Base-by-base conservation (phyloP, 2,113 vertebrate species). In the Capreolus pygargus region DNA sequence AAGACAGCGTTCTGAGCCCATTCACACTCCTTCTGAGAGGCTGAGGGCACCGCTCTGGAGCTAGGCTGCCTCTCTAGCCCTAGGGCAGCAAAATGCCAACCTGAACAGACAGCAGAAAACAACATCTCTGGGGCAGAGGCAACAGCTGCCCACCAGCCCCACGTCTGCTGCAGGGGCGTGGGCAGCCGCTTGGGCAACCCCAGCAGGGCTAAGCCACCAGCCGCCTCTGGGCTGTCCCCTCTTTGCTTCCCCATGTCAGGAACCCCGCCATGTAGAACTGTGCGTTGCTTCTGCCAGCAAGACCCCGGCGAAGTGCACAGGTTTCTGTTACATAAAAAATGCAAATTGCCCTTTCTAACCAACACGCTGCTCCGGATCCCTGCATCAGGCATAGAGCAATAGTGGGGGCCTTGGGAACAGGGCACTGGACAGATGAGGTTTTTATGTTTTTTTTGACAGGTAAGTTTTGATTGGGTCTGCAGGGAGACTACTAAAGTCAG, bases 251-350 rank as follows among this genome's bases (percentile, higher is more conserved):
- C 87, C 14, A 61, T 39, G 70, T 90, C n/a, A 3, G 58, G 45
- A 86, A 45, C 58, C 95, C 70, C 89, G 8, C 89, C 27, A 4
- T 1, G 55, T n/a, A 47, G 54, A 39, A 50, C 13, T 4, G 4
- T n/a, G 33, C 7, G 15, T 2, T 12, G 27, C 84, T 74, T 94
- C 86, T 85, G 74, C 61, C n/a, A 28, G 60, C n/a, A 50, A 25
- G 90, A 92, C 76, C 94, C 87, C 7, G 19, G 3, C 1, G 50
- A 23, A 58, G 54, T 39, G 55, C 85, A 83, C 93, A 93, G 91
- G 67, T 85, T 83, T 92, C 55, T 61, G 57, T 93, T 92, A 91
- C 27, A 52, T 88, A 74, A 96, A 97, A 92, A 90, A 91, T 25
- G 64, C 67, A 93, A 95, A 88, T 43, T 7, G 3, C 83, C 70